These are phyloP conservation scores for Oreotrochilus melanogaster DNA, from an alignment of 2,113 vertebrate species.

Conservation along the genomic window DNA sequence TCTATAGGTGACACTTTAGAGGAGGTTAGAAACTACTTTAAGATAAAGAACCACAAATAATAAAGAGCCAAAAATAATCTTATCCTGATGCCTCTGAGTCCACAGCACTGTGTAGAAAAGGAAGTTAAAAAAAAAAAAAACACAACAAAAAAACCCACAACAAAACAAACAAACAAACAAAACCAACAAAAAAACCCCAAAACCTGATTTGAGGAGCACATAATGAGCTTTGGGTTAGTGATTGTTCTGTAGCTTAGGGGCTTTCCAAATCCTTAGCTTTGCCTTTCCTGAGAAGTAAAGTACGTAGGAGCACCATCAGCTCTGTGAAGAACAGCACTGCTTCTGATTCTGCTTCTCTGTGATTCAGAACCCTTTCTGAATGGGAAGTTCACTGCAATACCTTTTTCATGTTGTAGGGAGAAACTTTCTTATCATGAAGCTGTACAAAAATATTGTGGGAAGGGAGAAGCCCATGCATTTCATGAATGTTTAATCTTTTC, in stretches of 20 bases:
- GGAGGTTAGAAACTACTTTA: neutral
- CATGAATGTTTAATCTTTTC: neutral
- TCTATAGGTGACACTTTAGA: neutral
- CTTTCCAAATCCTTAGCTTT: neutral
- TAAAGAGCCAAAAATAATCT: too few relatives aligned
- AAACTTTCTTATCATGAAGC: neutral
- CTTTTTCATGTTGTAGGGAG: neutral
- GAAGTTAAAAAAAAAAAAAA: neutral
- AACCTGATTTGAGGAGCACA: too few relatives aligned
- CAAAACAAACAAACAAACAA: too few relatives aligned
- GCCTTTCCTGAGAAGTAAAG: neutral
- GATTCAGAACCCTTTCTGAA: neutral
- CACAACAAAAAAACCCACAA: too few relatives aligned
- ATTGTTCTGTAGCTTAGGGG: neutral
- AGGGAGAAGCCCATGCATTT: neutral
- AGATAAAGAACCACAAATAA: neutral
- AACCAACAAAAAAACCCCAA: too few relatives aligned
- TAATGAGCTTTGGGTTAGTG: neutral
- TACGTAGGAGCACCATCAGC: neutral
- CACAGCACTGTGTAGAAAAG: neutral
- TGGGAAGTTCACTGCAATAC: neutral
- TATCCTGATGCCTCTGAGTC: neutral
- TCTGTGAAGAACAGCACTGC: neutral
- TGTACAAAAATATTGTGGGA: neutral
- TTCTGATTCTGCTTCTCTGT: neutral